Evolutionary conservation across 1,140 invertebrate genomes (phyloP), one percentile per base, ranked within the genome.

Genomic region (Drosophila arizonae): DNA sequence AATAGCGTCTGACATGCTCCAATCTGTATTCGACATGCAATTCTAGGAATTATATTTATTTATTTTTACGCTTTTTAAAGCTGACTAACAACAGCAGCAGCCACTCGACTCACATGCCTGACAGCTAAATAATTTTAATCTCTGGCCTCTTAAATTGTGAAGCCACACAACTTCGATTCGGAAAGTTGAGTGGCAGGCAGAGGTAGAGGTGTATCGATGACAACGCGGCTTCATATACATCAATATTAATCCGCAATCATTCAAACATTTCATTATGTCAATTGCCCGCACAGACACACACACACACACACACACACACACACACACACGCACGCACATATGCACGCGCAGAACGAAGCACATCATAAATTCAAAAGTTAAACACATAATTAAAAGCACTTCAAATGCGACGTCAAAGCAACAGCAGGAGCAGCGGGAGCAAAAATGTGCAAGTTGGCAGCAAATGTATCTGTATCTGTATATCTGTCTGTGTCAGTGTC

Each of bases 301-400:
- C 8, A 52, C n/a, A 50, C 48, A 45, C 28, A 36, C 26, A 52
- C 43, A 33, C 8, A 52, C n/a, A 52, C n/a, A 6, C 13, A 10
- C 33, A n/a, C 4, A 24, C 43, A 33, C 8, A 52, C n/a, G 45
- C n/a, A 6, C 13, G n/a, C 33, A n/a, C 4, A 24, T 24, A 24
- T 3, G 2, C 21, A 24, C 21, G 3, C 21, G 21, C 3, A 30
- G 6, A 51, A 43, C 51, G 43, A 17, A 30, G 28, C 33, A 64
- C 48, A 72, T 73, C 68, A 80, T 61, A 67, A 79, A 79, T 76
- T 87, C 76, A 82, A 79, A 72, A 86, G 82, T 82, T 77, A 86
- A 82, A 79, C 65, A 72, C 72, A 82, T 86, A 77, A 87, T 86
- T 87, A 87, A 86, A 79, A 82, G 76, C 79, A 76, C 77, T 81